Evolutionary conservation across 2,797 vertebrate genomes (phyloP).

Genomic region (Tapirus indicus): DNA sequence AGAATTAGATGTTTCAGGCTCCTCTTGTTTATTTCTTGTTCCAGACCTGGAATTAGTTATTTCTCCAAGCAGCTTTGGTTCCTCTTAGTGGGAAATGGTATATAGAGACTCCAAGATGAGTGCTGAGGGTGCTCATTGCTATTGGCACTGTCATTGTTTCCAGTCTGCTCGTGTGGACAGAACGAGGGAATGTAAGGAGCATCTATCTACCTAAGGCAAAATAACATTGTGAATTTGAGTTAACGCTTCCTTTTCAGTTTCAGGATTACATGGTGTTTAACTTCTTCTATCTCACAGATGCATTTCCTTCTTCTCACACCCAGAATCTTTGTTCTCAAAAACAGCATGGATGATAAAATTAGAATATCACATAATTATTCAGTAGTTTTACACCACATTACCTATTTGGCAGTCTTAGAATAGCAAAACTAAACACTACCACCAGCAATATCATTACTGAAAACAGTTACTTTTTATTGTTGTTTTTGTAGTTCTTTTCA

Average conservation of each 20-base stretch:
- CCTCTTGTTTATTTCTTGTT: not conserved
- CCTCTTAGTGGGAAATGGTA: not conserved
- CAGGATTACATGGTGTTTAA: not conserved
- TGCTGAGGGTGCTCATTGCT: not conserved
- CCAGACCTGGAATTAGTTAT: not conserved
- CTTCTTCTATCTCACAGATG: not conserved
- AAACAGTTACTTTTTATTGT: not conserved
- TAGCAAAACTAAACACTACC: not conserved
- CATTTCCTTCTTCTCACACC: not conserved
- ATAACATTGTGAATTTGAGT: not conserved
- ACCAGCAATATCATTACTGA: not conserved
- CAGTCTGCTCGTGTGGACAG: not conserved
- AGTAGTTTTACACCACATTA: not conserved
- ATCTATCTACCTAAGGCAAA: not conserved
- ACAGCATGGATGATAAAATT: not conserved
- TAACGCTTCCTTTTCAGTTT: not conserved
- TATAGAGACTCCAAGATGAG: not conserved
- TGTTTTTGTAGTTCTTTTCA: not conserved
- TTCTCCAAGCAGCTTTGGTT: not conserved
- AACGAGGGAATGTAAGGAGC: not conserved
- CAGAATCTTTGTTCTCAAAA: not conserved
- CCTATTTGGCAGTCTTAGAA: not conserved
- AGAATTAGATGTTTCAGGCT: not conserved
- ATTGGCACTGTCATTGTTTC: not conserved
- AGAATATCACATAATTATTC: not conserved